A percentile compares a stretch with the other conserved stretches of the same genome.
Conservation (phyloP, 2,113 vertebrate genomes). For the Leucopternis melanops region DNA sequence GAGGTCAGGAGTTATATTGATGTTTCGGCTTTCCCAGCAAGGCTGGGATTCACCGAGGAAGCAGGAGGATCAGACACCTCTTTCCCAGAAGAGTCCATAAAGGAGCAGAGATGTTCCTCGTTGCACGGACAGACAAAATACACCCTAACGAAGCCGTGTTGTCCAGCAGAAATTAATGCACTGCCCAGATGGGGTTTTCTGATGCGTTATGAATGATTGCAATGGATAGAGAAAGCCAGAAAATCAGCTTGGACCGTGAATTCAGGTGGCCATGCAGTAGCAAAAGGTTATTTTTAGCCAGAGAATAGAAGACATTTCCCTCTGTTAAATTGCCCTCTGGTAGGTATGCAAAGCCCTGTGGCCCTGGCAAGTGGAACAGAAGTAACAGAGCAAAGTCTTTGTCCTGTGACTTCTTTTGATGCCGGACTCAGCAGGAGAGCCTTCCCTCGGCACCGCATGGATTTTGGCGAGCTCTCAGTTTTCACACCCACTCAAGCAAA, state of each 20-base stretch:
- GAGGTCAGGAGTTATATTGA: not conserved
- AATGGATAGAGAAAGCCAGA: not conserved
- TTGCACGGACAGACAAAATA: not conserved
- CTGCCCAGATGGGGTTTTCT: not conserved
- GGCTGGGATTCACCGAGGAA: not conserved
- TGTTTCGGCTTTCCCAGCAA: not conserved
- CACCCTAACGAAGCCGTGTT: not conserved
- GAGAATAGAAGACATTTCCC: not conserved
- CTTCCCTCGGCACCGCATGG: not conserved
- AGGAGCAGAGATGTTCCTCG: not conserved
- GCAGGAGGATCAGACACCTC: not conserved
- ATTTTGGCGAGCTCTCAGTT: not conserved
- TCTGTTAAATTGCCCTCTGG: not conserved
- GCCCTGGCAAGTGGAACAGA: not conserved
- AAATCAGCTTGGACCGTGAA: not conserved
- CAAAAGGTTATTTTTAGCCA: not conserved
- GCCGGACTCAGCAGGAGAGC: not conserved
- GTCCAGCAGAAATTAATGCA: not conserved
- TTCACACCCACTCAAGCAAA: constrained; percentile 41
- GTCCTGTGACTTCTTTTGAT: not conserved
- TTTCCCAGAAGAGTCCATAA: not conserved
- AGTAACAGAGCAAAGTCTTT: not conserved
- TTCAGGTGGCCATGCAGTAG: not conserved
- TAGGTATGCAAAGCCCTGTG: not conserved
- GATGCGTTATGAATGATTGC: not conserved